Evolutionary conservation across 2,888 invertebrate species (phyloP).

Genomic region (Agonopterix subpropinquella): DNA sequence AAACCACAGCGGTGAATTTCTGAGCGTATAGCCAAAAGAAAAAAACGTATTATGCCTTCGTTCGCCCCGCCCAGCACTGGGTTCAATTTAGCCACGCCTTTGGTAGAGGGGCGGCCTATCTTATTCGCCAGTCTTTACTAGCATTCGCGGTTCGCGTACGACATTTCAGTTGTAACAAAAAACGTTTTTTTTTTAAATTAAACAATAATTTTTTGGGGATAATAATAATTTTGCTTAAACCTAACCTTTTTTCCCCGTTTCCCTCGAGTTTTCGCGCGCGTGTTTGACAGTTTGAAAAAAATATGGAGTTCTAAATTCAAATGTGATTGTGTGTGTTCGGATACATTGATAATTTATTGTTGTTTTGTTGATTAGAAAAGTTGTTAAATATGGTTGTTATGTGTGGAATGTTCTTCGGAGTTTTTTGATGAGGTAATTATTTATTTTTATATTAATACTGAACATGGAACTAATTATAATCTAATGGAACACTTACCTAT

Average conservation of each 20-base stretch:
- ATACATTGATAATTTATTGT: conserved; percentile 8
- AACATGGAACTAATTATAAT: background rate
- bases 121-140: conserved; percentile 55
- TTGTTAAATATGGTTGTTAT: conserved; percentile 16
- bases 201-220: conserved; percentile 1
- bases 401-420: conserved; percentile 13
- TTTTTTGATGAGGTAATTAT: conserved; percentile 13
- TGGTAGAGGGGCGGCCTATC: conserved; percentile 32
- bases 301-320: background rate
- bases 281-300: conserved; percentile 15
- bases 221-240: background rate
- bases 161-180: conserved; percentile 25
- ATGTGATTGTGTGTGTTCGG: conserved; percentile 14
- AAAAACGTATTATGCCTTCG: conserved; percentile 25
- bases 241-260: background rate
- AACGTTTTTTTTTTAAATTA: conserved; percentile 15
- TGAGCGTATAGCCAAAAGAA: conserved; percentile 37
- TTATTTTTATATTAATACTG: background rate
- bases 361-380: conserved; percentile 8
- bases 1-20: conserved; percentile 37
- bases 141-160: conserved; percentile 60
- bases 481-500: background rate
- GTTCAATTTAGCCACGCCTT: conserved; percentile 42
- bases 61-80: conserved; percentile 39
- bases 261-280: conserved; percentile 7